These are phyloP conservation scores for Xanthia togata DNA, from an alignment of 2,888 invertebrate species.

Conservation along the genomic window DNA sequence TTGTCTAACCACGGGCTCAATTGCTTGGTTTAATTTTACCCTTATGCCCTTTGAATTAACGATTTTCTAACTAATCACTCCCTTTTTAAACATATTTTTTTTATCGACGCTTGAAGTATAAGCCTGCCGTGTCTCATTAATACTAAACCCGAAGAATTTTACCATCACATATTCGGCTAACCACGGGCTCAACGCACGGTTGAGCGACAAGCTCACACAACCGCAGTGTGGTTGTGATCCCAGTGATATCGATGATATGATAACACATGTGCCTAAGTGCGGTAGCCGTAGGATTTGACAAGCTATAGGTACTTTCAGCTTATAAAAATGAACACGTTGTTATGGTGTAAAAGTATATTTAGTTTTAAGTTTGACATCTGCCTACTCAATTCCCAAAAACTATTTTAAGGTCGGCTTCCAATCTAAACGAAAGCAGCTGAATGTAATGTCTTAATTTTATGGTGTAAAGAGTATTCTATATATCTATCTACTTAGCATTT, in stretches of 20 bases:
- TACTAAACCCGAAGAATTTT: neutral
- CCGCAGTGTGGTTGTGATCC: slow-evolving; percentile 16
- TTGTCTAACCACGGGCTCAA: neutral
- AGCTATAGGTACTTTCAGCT: neutral
- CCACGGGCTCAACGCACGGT: neutral
- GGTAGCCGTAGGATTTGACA: neutral
- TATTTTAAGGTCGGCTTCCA: too few species aligned
- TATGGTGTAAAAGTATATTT: neutral
- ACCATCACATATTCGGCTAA: neutral
- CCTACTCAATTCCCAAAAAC: neutral
- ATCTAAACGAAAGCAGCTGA: neutral
- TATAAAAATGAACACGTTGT: neutral
- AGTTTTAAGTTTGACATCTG: neutral
- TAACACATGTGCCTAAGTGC: slow-evolving; percentile 17
- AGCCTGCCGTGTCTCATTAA: neutral
- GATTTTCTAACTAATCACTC: too few species aligned
- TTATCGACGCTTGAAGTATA: too few species aligned
- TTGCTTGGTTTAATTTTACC: too few species aligned
- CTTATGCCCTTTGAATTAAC: too few species aligned
- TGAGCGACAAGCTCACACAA: neutral
- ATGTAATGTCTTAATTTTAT: too few species aligned
- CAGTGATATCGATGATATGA: slow-evolving; percentile 17
- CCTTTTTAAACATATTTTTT: too few species aligned
- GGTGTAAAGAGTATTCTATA: too few species aligned
- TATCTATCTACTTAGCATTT: neutral